Percentiles rank a stretch among this genome's conserved stretches.
Conservation (phyloP, 2,888 invertebrate species). For the Lasioglossum malachurum region DNA sequence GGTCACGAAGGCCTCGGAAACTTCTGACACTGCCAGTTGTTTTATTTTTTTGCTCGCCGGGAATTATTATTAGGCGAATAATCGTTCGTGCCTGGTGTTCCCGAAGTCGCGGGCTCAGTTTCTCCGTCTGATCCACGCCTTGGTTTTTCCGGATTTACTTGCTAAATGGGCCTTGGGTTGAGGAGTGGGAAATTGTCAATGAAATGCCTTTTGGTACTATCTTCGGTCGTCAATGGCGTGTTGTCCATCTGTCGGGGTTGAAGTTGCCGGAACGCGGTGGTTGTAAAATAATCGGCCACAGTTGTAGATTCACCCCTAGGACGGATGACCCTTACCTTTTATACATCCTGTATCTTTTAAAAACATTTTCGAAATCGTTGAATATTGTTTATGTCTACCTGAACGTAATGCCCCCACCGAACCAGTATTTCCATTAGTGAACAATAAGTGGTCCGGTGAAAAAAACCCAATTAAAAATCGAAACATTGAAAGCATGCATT, state of each 20-base stretch:
- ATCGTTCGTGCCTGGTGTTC: not conserved
- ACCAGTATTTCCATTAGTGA: not conserved
- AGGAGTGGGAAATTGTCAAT: too few species aligned
- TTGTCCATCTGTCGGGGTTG: too few species aligned
- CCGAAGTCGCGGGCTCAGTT: not conserved
- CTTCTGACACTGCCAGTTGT: not conserved
- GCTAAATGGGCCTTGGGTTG: too few species aligned
- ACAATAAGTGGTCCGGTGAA: not conserved
- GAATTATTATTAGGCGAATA: not conserved
- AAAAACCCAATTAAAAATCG: not conserved
- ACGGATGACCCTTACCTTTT: too few species aligned
- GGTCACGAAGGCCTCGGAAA: slow-evolving; percentile 1
- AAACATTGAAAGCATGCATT: slow-evolving; percentile 1
- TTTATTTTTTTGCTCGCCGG: not conserved
- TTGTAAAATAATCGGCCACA: too few species aligned
- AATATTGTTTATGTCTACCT: not conserved
- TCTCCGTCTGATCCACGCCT: too few species aligned
- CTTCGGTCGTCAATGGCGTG: too few species aligned
- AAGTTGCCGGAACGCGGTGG: too few species aligned
- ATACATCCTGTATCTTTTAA: not conserved
- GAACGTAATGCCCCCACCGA: not conserved
- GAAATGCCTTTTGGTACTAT: too few species aligned
- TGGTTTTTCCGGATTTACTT: too few species aligned
- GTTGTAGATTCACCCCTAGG: too few species aligned
- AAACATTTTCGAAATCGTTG: not conserved